phyloP scores from a whole-genome alignment of 35 echinoderm and acorn worm species.

The Ophioderma brevispina region DNA sequence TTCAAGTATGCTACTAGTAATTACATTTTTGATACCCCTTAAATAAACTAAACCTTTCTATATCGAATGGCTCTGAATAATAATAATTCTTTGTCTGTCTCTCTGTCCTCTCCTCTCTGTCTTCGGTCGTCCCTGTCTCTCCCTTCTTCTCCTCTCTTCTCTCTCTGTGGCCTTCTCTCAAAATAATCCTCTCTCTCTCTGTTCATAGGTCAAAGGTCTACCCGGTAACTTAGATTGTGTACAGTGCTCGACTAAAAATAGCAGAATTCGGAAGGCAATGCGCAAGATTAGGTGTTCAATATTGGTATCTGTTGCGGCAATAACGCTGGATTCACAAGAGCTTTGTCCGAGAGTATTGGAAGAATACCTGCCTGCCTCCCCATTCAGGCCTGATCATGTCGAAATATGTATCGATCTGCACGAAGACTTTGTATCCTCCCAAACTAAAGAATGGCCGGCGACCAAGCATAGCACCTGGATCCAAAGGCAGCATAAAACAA shows the following conservation, averaged over 20 bases:
- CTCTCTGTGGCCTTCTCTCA: no score
- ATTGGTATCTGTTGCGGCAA: conserved; percentile 77
- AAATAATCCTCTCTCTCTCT: no score
- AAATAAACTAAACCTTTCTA: not conserved
- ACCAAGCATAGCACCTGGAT: no score
- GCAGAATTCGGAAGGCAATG: conserved; percentile 58
- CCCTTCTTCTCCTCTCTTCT: no score
- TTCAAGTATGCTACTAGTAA: no score
- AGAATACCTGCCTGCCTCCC: conserved; percentile 43
- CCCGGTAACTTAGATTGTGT: conserved; percentile 57
- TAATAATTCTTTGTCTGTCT: not conserved
- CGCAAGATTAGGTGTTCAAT: conserved; percentile 32
- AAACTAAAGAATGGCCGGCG: not conserved
- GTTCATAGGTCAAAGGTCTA: conserved; percentile 28
- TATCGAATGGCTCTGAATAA: not conserved
- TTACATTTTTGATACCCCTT: no score
- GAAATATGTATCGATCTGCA: conserved; percentile 20
- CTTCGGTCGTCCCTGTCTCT: no score
- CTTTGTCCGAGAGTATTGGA: conserved; percentile 62
- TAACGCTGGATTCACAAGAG: conserved; percentile 41
- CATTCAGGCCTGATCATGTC: conserved; percentile 68
- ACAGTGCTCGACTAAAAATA: conserved; percentile 47
- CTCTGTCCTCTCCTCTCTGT: no score
- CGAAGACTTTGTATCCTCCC: not conserved
- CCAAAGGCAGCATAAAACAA: no score